Evolutionary conservation across 2,888 invertebrate species (phyloP), one percentile per base, ranked within the genome.

Genomic region (Dryadula phaetusa): DNA sequence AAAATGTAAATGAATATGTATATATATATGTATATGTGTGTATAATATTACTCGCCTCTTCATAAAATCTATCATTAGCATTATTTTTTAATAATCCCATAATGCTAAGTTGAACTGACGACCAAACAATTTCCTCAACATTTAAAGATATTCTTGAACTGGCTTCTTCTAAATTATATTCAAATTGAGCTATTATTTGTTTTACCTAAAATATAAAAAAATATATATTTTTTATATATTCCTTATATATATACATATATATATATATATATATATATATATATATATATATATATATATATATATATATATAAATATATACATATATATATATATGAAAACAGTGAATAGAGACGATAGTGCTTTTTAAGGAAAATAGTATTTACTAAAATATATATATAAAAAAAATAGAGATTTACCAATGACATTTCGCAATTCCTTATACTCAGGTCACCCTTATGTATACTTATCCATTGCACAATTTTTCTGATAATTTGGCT

Each of bases 151-250:
- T 46, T 44, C 73, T 79, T 14, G 78, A 64, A 2, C 72, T 75
- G 10, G 77, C 62, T 40, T 83, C 86, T 72, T 83, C 85, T 2
- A 73, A 72, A 64, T 85, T 74, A 68, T 87, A 87, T 70, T 88
- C 87, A 56, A 92, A 90, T 64, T 92, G 92, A 7, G 82, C 83
- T 47, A 91, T 46, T 66, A 91, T 87, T 80, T 90, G 88, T 73
- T 84, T 85, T 0, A 89, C 85, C 91, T 92, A 74, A 1, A 82
- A 78, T 16, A 0, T 5, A 28, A 16, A 16, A 12, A 28, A 1
- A 8, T 16, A 7, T 44, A 5, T 49, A 20, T 20, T 22, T 20
- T 22, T 22, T 22, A 47, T 10, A 2, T 16, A 25, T 22, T 22
- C 12, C 2, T 47, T 22, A 25, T 10, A 47, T 42, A 58, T n/a